Conservation (phyloP, 2,113 vertebrate species). For the Saguinus midas region DNA sequence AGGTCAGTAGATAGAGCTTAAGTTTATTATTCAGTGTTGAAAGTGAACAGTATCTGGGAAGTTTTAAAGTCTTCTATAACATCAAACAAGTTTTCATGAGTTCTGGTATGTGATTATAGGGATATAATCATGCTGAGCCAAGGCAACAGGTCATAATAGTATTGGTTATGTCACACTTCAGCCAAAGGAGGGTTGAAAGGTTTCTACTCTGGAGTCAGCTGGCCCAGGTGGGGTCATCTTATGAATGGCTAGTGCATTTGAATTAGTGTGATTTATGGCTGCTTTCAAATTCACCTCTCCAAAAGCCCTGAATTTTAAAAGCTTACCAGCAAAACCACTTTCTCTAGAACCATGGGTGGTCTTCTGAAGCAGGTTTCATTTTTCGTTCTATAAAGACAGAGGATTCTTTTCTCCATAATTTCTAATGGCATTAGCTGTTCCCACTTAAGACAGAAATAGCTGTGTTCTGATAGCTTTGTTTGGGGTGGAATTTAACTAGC, state of each 20-base stretch:
- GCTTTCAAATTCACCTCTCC: neutral
- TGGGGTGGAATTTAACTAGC: neutral
- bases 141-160: accelerated
- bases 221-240: neutral
- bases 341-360: neutral
- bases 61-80: neutral
- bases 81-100: neutral
- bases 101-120: neutral
- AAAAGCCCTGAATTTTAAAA: neutral
- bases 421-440: neutral
- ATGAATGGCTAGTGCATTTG: neutral
- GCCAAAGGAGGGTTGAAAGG: neutral
- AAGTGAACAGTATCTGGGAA: neutral
- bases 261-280: neutral
- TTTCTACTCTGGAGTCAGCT: neutral
- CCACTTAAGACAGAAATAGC: neutral
- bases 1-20: neutral
- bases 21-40: neutral
- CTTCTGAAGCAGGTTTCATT: neutral
- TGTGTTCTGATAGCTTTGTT: neutral
- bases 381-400: neutral
- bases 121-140: neutral
- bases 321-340: neutral
- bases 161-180: no score
- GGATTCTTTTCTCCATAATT: neutral